Conservation (phyloP, 2,113 vertebrate species). For the Hemibagrus wyckioides region DNA sequence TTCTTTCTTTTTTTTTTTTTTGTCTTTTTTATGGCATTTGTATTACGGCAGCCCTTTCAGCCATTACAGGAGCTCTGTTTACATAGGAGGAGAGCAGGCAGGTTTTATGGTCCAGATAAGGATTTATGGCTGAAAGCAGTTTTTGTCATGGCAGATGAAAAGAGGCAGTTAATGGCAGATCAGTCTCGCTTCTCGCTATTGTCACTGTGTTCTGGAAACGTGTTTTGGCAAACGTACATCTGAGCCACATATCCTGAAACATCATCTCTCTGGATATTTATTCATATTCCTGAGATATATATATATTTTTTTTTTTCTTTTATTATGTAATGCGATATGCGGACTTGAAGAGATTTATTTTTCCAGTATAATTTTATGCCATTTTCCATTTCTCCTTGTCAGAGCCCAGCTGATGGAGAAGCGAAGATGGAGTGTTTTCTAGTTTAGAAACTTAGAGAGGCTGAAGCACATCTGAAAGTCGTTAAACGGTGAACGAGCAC, state of each 20-base stretch:
- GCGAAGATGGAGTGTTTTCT: neutral
- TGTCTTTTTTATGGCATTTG: conserved; percentile 29
- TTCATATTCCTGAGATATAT: neutral
- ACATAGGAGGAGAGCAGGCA: conserved; percentile 41
- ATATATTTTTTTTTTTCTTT: neutral
- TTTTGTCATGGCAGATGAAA: conserved; percentile 24
- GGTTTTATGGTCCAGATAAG: conserved; percentile 49
- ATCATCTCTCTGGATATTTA: conserved; percentile 11
- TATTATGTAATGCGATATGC: neutral
- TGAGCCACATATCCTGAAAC: neutral
- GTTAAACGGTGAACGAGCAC: conserved; percentile 26
- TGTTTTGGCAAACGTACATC: neutral
- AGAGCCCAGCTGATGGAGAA: neutral
- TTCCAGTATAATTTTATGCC: neutral
- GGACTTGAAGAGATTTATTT: neutral
- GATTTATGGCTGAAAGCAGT: conserved; percentile 44
- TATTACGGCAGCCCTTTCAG: conserved; percentile 32
- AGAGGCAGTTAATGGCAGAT: conserved; percentile 27
- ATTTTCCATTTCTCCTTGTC: neutral
- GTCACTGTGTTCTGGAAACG: neutral
- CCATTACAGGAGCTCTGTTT: conserved; percentile 46
- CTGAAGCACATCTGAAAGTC: conserved; percentile 33
- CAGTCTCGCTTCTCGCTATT: neutral
- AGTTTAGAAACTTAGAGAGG: neutral
- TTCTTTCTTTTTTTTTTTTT: conserved; percentile 12